These are phyloP conservation scores for Reinhardtius hippoglossoides DNA, from an alignment of 2,113 vertebrate genomes.

Conservation along the genomic window DNA sequence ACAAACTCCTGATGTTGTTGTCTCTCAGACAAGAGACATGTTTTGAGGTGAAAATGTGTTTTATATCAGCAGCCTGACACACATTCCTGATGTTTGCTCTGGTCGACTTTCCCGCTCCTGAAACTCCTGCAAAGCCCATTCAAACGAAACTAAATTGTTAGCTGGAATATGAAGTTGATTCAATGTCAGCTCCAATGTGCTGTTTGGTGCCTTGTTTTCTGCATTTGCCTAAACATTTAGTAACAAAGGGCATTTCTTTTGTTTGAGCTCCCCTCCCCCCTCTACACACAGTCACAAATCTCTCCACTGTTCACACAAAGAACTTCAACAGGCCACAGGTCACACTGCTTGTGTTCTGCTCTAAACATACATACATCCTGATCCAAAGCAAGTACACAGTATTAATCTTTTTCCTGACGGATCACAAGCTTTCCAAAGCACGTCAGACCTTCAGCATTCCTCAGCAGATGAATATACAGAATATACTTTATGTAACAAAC, in stretches of 20 bases:
- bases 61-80: background rate
- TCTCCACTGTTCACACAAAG: conserved; percentile 66
- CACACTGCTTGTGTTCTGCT: conserved; percentile 11
- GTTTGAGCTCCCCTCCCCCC: conserved; percentile 61
- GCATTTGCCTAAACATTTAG: conserved; percentile 70
- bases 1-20: background rate
- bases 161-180: conserved; percentile 40
- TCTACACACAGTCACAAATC: conserved; percentile 56
- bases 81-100: background rate
- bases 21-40: background rate
- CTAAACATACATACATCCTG: background rate
- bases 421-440: background rate
- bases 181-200: conserved; percentile 42
- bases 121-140: background rate
- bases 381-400: background rate
- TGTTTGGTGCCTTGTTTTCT: conserved; percentile 48
- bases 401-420: background rate
- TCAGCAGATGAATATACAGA: background rate
- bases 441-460: background rate
- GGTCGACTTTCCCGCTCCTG: conserved; percentile 10
- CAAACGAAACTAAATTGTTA: conserved; percentile 16
- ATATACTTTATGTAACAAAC: background rate
- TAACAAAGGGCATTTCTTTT: conserved; percentile 74
- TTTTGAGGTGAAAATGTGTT: background rate
- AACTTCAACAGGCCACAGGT: conserved; percentile 49